These are phyloP conservation scores for Trachemys scripta DNA, from an alignment of 2,113 vertebrate genomes.

Conservation along the genomic window DNA sequence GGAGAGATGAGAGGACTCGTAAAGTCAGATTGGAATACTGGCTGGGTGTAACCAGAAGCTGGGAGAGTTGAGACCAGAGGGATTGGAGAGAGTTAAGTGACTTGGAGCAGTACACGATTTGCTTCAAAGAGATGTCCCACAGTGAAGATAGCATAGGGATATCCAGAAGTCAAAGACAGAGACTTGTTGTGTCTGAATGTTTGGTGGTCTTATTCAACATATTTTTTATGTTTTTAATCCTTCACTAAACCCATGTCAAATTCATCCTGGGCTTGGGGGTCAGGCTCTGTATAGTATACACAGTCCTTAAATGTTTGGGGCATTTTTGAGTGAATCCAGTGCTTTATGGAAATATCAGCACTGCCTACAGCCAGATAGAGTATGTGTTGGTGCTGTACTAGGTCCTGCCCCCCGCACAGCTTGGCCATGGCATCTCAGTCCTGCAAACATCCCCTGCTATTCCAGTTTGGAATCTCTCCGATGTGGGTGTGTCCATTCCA, in stretches of 20 bases:
- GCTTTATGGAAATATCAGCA: too few relatives aligned
- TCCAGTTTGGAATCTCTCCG: neutral
- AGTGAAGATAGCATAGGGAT: neutral
- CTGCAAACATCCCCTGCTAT: neutral
- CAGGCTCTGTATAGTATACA: too few relatives aligned
- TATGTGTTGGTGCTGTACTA: neutral
- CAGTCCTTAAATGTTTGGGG: too few relatives aligned
- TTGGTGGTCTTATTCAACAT: neutral
- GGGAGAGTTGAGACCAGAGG: neutral
- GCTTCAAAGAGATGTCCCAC: neutral
- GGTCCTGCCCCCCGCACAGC: neutral
- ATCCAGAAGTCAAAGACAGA: neutral
- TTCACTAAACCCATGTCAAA: too few relatives aligned
- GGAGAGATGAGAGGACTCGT: neutral
- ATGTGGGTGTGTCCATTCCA: too few relatives aligned
- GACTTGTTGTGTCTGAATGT: neutral
- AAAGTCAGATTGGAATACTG: too few relatives aligned
- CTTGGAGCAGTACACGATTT: neutral
- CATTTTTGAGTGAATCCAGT: too few relatives aligned
- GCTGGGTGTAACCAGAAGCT: neutral
- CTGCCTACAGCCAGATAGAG: neutral
- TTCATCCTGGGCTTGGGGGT: too few relatives aligned
- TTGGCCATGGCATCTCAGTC: neutral
- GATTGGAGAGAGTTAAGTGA: neutral
- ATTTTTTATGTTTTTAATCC: too few relatives aligned